Base-by-base conservation (phyloP, 1,140 invertebrate species). In the Carposina sasakii region DNA sequence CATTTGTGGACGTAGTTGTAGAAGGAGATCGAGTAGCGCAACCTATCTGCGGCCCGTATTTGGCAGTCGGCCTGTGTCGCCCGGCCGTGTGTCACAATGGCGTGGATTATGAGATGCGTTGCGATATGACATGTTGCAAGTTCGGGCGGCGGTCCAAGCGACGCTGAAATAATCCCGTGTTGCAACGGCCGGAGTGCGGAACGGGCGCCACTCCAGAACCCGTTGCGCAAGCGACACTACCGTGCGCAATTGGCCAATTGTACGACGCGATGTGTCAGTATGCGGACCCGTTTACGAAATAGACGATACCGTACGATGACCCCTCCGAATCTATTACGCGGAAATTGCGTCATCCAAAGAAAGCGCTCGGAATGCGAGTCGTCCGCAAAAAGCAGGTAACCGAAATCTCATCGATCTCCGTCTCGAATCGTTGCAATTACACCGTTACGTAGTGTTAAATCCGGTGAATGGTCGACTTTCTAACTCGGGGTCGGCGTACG, bases 381-480 rank as follows among this genome's bases (percentile, higher is more conserved):
- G 60, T 65, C 60, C 62, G 76, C 71, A 70, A 76, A 78, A 71
- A 76, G 54, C 67, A 64, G 12, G 12, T 54, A n/a, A n/a, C 66
- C 63, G 61, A 72, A 74, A 67, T 70, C 67, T 64, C 67, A 71
- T 71, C 61, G 70, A 77, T 77, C 70, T 71, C 69, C 67, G 67
- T 67, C 64, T 71, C 68, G 67, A 77, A 74, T 74, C 55, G 67
- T 68, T 71, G 76, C 76, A 81, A 79, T 82, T 81, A 81, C 76
- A 76, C 75, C 71, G 79, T 81, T 79, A 83, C 77, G 77, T 75
- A 66, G 71, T 73, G 68, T 78, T 72, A 77, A 78, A 81, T 81
- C 77, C 77, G 77, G 75, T 75, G 76, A 81, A 63, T 71, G 81
- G 76, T 72, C 76, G 77, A 81, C 81, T 84, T 84, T 84, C 81